phyloP scores from a whole-genome alignment of 1,140 invertebrate species.

The Berghia stephanieae region DNA sequence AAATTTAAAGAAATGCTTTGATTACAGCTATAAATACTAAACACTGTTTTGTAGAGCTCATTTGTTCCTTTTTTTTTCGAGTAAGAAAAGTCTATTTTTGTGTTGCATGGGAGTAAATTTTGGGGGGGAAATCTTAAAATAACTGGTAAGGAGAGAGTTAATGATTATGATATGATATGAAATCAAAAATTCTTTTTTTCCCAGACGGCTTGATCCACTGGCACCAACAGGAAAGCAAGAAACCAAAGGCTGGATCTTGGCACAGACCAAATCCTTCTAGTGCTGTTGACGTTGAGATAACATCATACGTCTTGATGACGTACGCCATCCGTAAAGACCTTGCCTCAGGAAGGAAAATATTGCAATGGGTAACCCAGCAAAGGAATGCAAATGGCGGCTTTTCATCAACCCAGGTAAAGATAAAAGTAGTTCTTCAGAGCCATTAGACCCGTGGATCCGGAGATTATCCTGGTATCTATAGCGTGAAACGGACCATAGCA shows the following conservation, averaged over 20 bases:
- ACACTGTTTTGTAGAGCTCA: too few relatives aligned
- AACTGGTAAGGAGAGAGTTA: conserved; percentile 11
- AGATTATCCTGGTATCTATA: too few relatives aligned
- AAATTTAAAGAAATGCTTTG: too few relatives aligned
- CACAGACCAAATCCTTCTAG: conserved; percentile 60
- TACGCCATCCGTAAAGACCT: conserved; percentile 62
- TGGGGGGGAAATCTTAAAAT: too few relatives aligned
- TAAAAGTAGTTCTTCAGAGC: too few relatives aligned
- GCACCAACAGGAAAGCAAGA: conserved; percentile 63
- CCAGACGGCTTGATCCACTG: conserved; percentile 78
- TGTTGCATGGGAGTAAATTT: too few relatives aligned
- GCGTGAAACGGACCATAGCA: too few relatives aligned
- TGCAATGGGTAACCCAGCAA: conserved; percentile 85
- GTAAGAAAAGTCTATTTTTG: too few relatives aligned
- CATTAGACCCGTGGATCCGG: too few relatives aligned
- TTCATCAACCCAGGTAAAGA: conserved; percentile 73
- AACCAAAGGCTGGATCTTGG: conserved; percentile 39
- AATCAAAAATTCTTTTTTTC: conserved; percentile 38
- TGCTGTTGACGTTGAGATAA: conserved; percentile 84
- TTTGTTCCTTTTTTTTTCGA: too few relatives aligned
- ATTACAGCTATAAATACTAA: too few relatives aligned
- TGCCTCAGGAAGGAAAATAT: conserved; percentile 75
- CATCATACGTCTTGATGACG: conserved; percentile 82
- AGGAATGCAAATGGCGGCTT: conserved; percentile 85
- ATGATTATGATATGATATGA: conserved; percentile 1